These are phyloP conservation scores for Cepphus grylle DNA, from an alignment of 2,113 vertebrate species.

Conservation along the genomic window DNA sequence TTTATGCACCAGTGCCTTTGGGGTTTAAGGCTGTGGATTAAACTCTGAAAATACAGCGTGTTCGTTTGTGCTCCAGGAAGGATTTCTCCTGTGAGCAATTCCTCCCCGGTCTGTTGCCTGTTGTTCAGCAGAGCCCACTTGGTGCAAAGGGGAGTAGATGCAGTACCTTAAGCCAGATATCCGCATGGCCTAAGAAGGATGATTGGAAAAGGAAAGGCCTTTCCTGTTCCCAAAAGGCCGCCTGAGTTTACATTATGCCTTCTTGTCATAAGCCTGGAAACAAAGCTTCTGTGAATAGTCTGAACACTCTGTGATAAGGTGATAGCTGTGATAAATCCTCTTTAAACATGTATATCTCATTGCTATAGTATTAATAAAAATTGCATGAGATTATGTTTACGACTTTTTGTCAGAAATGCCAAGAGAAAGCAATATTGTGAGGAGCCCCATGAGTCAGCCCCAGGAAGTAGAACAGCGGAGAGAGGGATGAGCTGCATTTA, in stretches of 20 bases:
- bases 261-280: not conserved
- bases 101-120: not conserved
- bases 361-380: not conserved
- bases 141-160: not conserved
- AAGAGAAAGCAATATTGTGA: not conserved
- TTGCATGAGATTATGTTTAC: not conserved
- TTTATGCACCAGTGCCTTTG: not conserved
- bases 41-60: not conserved
- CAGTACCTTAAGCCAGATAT: not conserved
- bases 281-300: not conserved
- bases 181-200: not conserved
- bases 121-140: not conserved
- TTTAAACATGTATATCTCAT: not conserved
- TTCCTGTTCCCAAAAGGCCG: not conserved
- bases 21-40: conserved; percentile 11
- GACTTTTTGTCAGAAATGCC: not conserved
- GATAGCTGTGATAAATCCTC: not conserved
- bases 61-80: not conserved
- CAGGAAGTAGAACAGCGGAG: not conserved
- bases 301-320: not conserved
- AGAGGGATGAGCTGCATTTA: not conserved
- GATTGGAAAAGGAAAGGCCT: not conserved
- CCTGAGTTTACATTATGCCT: not conserved
- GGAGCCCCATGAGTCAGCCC: not conserved
- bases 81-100: not conserved